These are phyloP conservation scores for Pantala flavescens DNA, from an alignment of 1,140 invertebrate genomes.

Conservation along the genomic window DNA sequence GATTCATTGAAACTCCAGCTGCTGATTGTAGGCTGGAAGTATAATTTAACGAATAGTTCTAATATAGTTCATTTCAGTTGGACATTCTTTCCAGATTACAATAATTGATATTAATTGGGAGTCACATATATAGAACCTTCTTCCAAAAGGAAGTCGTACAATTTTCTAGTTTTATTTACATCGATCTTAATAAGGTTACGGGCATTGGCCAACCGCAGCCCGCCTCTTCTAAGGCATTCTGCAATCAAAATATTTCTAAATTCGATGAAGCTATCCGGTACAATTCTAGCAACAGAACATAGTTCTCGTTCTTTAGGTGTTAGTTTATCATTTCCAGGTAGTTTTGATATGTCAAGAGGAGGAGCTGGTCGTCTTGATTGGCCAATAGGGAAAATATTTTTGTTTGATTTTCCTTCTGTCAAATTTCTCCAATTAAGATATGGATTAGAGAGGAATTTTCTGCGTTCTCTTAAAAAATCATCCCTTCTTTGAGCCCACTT, in stretches of 20 bases:
- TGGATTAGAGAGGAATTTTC: constrained; percentile 34
- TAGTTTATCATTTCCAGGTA: constrained; percentile 72
- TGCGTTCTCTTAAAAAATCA: constrained; percentile 43
- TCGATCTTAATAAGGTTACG: constrained; percentile 77
- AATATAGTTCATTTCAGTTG: too few species aligned
- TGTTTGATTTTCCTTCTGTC: not conserved
- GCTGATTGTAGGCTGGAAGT: too few species aligned
- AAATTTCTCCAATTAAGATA: constrained; percentile 27
- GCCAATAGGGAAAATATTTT: constrained; percentile 18
- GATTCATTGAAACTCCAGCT: too few species aligned
- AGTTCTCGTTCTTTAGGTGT: constrained; percentile 57
- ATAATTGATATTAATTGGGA: not conserved
- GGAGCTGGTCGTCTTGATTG: constrained; percentile 36
- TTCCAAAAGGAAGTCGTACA: constrained; percentile 70
- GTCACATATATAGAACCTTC: constrained; percentile 57
- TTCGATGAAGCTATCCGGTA: constrained; percentile 66
- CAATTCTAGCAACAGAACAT: constrained; percentile 59
- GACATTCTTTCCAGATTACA: too few species aligned
- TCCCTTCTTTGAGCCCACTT: constrained; percentile 51
- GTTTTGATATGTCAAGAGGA: constrained; percentile 61
- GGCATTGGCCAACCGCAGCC: constrained; percentile 65
- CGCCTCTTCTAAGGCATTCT: constrained; percentile 61
- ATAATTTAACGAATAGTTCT: too few species aligned
- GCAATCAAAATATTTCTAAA: constrained; percentile 59
- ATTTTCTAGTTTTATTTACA: constrained; percentile 85